These are phyloP conservation scores for Tetragnatha montana DNA, from an alignment of 2,888 invertebrate species.

Conservation along the genomic window DNA sequence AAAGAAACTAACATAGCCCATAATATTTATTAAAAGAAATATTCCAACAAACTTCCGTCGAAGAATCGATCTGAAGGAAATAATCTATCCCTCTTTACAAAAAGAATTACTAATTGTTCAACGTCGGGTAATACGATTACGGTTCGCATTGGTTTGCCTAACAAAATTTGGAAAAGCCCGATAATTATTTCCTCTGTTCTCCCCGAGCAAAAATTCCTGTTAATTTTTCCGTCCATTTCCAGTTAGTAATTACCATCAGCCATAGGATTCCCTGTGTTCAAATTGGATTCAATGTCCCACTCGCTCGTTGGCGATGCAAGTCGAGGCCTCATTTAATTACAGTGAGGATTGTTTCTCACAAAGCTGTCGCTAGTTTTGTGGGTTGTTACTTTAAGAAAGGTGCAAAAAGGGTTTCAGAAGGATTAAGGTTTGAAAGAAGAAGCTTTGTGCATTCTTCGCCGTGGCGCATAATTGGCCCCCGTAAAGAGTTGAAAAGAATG, in stretches of 20 bases:
- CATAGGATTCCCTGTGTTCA: background rate
- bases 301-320: background rate
- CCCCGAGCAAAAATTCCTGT: background rate
- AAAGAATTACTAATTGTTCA: background rate
- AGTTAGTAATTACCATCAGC: background rate
- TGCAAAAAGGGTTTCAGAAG: background rate
- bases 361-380: background rate
- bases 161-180: background rate
- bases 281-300: background rate
- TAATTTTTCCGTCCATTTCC: background rate
- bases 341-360: background rate
- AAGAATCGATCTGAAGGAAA: background rate
- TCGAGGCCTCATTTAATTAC: background rate
- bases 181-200: slow-evolving; percentile 1
- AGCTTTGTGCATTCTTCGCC: background rate
- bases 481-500: background rate
- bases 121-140: background rate
- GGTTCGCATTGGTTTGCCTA: slow-evolving; percentile 10
- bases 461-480: background rate
- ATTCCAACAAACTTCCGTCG: too few species aligned
- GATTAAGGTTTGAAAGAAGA: background rate
- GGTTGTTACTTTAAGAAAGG: background rate
- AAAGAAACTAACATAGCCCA: too few species aligned
- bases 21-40: too few species aligned
- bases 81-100: background rate